Evolutionary conservation across 2,888 invertebrate species (phyloP).

Genomic region (Cheilosia scutellata): DNA sequence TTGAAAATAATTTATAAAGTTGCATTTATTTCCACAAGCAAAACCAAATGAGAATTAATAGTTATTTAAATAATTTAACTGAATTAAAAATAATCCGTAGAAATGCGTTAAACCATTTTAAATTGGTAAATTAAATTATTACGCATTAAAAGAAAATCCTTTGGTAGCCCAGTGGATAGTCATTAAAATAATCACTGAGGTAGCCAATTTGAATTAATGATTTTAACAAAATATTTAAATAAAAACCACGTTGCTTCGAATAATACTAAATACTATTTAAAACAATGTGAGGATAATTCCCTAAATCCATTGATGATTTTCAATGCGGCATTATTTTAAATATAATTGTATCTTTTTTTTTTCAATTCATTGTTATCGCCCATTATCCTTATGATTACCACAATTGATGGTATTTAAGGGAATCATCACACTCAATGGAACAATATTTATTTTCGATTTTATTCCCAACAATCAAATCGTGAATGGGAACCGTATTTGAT

Average conservation of each 20-base stretch:
- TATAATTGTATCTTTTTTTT: not conserved
- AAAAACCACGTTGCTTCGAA: not conserved
- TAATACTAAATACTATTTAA: not conserved
- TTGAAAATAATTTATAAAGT: no score
- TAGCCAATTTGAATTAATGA: not conserved
- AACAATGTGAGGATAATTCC: not conserved
- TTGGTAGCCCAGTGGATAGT: not conserved
- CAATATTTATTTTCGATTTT: constrained; percentile 3
- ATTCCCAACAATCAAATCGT: constrained; percentile 2
- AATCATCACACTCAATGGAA: not conserved
- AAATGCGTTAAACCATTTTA: no score
- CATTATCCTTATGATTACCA: constrained; percentile 7
- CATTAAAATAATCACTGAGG: not conserved
- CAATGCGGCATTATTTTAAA: not conserved
- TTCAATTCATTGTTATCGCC: not conserved
- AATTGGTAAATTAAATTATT: not conserved
- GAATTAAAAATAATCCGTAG: no score
- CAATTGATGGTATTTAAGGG: constrained; percentile 6
- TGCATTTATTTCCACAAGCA: no score
- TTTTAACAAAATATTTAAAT: not conserved
- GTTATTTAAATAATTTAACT: no score
- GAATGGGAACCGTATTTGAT: not conserved
- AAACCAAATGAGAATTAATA: no score
- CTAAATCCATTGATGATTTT: not conserved
- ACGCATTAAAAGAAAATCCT: not conserved